phyloP scores from a whole-genome alignment of 2,797 vertebrate species.

The Momotus momota region DNA sequence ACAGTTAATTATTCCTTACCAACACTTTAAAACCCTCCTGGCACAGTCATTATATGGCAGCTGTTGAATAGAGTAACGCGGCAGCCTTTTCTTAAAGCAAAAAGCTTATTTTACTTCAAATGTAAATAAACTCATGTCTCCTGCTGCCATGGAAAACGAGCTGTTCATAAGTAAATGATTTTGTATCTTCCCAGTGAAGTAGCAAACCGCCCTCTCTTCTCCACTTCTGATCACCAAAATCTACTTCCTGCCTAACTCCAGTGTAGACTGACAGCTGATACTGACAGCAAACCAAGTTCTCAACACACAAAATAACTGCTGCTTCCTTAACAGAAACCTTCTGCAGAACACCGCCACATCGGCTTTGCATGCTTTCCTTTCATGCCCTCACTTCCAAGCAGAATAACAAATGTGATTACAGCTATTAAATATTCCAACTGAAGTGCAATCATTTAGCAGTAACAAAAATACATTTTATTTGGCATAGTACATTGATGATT shows the following conservation, averaged over 20 bases:
- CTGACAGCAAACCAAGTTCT: neutral
- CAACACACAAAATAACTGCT: neutral
- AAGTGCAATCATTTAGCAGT: neutral
- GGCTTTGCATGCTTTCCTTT: neutral
- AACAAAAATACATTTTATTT: slow-evolving; percentile 1
- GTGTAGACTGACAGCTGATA: neutral
- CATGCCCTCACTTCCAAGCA: neutral
- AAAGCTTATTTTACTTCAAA: slow-evolving; percentile 46
- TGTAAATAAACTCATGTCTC: slow-evolving; percentile 55
- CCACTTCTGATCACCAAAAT: slow-evolving; percentile 6
- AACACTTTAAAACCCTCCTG: slow-evolving; percentile 10
- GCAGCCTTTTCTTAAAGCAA: slow-evolving; percentile 30
- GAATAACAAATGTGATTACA: neutral
- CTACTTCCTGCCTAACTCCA: neutral
- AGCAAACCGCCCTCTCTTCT: neutral
- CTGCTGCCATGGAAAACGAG: slow-evolving; percentile 34
- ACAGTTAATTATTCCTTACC: slow-evolving; percentile 36
- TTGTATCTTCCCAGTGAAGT: slow-evolving; percentile 6
- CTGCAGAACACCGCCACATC: neutral
- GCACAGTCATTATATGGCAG: neutral
- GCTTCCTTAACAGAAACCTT: neutral
- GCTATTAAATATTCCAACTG: slow-evolving; percentile 9
- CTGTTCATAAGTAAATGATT: slow-evolving; percentile 19
- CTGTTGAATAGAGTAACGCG: slow-evolving; percentile 36
- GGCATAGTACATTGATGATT: neutral